Conservation (phyloP, 1,140 invertebrate genomes). For the Bombus breviceps region DNA sequence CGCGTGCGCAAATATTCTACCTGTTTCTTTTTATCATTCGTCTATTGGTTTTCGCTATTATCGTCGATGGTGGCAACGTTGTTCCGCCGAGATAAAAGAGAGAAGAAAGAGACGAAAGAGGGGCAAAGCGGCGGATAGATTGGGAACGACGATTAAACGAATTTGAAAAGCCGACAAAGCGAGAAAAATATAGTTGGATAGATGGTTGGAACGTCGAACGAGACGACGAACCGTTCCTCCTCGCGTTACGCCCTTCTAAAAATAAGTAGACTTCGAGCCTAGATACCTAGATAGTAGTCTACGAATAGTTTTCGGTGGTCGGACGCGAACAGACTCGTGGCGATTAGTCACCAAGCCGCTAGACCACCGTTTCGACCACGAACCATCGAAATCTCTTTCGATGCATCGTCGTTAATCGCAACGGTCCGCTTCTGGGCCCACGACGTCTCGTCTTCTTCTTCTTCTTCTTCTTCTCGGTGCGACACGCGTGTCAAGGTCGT, state of each 20-base stretch:
- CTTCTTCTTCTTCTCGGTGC: neutral
- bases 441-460: neutral
- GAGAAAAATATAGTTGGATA: conserved; percentile 62
- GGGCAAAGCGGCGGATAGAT: neutral
- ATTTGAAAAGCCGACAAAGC: conserved; percentile 55
- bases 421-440: too few species aligned
- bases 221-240: conserved; percentile 78
- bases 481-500: conserved; percentile 27
- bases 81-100: rapidly evolving
- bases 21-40: neutral
- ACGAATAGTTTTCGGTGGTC: conserved; percentile 78
- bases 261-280: conserved; percentile 82
- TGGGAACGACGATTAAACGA: conserved; percentile 24
- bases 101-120: too few species aligned
- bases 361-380: neutral
- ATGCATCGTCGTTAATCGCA: neutral
- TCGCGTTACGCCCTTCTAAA: conserved; percentile 82
- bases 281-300: conserved; percentile 83
- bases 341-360: conserved; percentile 69
- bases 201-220: conserved; percentile 58
- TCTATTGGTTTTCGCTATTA: too few species aligned
- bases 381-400: neutral
- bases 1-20: neutral
- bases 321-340: conserved; percentile 74
- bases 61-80: too few species aligned